Evolutionary conservation across 1,140 invertebrate species (phyloP), one percentile per base, ranked within the genome.

Genomic region (Drosophila parvula): DNA sequence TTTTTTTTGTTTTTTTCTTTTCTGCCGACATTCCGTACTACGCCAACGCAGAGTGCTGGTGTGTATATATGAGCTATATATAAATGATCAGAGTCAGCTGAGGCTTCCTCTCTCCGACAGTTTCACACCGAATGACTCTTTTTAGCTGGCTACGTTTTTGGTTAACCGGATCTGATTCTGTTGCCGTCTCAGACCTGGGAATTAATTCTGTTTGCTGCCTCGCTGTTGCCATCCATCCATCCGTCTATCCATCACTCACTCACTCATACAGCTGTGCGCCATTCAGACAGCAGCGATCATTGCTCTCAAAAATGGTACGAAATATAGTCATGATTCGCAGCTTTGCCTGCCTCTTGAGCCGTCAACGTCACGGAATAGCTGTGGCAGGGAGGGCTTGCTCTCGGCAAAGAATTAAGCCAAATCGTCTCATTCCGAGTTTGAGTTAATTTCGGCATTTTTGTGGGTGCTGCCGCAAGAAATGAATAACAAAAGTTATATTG

Each of bases 161-260:
- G 79, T 70, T 83, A 86, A 86, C 83, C 83, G 83, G 83, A 86
- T 86, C 84, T 83, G 67, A 82, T 77, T 88, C 83, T 68, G 79
- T 74, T 78, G 75, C 69, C 73, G 63, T 60, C 53, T 78, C 79
- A 61, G 74, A 55, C 47, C 53, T 80, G 70, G 61, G 74, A 70
- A 45, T 71, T 56, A 58, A 71, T 71, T 56, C 28, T 65, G 34
- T 36, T 48, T 75, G 74, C 67, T 84, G 71, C 63, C 36, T 58
- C 11, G 51, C 32, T 47, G 58, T 74, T 58, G 79, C 58, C 69
- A 79, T 63, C 81, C 64, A 40, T 74, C 38, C 36, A 56, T 56
- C 51, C 64, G 78, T 83, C 81, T 62, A 83, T 82, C 81, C 71
- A 83, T 82, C 80, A 75, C 61, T 83, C 58, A 51, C 41, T 59